phyloP scores from a whole-genome alignment of 1,140 invertebrate species.

The Carposina sasakii region DNA sequence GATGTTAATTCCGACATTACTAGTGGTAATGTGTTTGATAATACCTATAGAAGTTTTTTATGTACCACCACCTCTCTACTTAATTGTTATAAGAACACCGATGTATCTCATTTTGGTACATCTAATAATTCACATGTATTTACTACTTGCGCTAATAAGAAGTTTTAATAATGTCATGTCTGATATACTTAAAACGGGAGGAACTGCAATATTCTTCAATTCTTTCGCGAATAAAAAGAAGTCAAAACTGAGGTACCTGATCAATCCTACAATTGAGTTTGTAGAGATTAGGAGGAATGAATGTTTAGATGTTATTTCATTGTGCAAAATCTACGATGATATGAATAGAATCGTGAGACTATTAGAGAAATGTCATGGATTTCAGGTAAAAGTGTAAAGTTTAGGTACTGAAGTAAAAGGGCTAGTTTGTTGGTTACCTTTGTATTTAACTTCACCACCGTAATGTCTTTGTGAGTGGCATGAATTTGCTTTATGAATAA shows the following conservation, averaged over 20 bases:
- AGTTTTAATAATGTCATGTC: slow-evolving; percentile 33
- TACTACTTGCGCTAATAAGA: slow-evolving; percentile 38
- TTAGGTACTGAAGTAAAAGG: too few relatives aligned
- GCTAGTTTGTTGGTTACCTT: too few relatives aligned
- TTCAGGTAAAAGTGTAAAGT: slow-evolving; percentile 29
- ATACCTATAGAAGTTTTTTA: slow-evolving; percentile 38
- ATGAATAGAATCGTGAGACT: slow-evolving; percentile 32
- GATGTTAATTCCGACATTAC: slow-evolving; percentile 6
- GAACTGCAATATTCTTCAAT: slow-evolving; percentile 16
- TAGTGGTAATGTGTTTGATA: slow-evolving; percentile 23
- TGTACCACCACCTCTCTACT: slow-evolving; percentile 30
- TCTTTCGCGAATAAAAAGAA: slow-evolving; percentile 9
- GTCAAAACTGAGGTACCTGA: slow-evolving; percentile 21
- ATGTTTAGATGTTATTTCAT: slow-evolving; percentile 28
- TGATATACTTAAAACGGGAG: slow-evolving; percentile 17
- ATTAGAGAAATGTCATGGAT: slow-evolving; percentile 40
- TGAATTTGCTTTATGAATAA: too few relatives aligned
- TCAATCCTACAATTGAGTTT: slow-evolving; percentile 32
- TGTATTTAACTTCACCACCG: too few relatives aligned
- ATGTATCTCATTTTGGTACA: slow-evolving; percentile 37
- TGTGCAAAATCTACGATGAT: slow-evolving; percentile 46
- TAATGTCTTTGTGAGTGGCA: too few relatives aligned
- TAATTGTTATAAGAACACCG: slow-evolving; percentile 38
- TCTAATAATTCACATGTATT: slow-evolving; percentile 39
- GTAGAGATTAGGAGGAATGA: slow-evolving; percentile 14